Conservation (phyloP, 1,140 invertebrate genomes). For the Polyergus mexicanus region DNA sequence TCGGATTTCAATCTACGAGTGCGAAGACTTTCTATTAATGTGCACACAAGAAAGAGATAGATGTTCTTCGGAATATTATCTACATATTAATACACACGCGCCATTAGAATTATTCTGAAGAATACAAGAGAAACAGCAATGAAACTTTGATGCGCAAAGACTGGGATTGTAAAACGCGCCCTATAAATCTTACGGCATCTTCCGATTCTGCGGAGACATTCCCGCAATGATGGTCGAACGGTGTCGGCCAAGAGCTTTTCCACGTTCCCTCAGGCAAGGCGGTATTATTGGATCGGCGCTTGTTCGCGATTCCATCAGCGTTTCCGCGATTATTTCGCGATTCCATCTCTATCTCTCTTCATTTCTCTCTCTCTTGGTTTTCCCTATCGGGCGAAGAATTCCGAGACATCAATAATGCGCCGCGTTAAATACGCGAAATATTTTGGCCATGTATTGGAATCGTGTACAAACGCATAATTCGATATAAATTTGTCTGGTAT, state of each 20-base stretch:
- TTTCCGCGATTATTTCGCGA: constrained; percentile 43
- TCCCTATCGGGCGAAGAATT: not conserved
- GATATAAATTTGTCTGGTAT: not conserved
- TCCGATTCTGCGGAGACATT: constrained; percentile 65
- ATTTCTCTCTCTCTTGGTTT: constrained; percentile 27
- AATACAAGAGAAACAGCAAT: too few relatives aligned
- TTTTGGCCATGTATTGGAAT: not conserved
- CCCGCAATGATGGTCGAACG: constrained; percentile 68
- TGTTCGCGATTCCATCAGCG: constrained; percentile 19
- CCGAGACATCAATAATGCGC: not conserved
- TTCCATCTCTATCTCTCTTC: not conserved
- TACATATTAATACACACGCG: not conserved
- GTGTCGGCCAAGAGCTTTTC: constrained; percentile 70
- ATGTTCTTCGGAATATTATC: too few relatives aligned
- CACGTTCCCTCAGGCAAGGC: constrained; percentile 28
- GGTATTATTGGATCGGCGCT: constrained; percentile 63
- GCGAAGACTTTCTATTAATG: not conserved
- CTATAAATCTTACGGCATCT: constrained; percentile 74
- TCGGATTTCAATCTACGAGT: too few relatives aligned
- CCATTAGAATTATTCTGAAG: not conserved
- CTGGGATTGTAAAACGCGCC: constrained; percentile 31
- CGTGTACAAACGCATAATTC: not conserved
- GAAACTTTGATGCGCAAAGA: not conserved
- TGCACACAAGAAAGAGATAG: too few relatives aligned
- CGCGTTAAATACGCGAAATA: constrained; percentile 6